Conservation (phyloP, 1,140 invertebrate genomes). For the Listronotus bonariensis region DNA sequence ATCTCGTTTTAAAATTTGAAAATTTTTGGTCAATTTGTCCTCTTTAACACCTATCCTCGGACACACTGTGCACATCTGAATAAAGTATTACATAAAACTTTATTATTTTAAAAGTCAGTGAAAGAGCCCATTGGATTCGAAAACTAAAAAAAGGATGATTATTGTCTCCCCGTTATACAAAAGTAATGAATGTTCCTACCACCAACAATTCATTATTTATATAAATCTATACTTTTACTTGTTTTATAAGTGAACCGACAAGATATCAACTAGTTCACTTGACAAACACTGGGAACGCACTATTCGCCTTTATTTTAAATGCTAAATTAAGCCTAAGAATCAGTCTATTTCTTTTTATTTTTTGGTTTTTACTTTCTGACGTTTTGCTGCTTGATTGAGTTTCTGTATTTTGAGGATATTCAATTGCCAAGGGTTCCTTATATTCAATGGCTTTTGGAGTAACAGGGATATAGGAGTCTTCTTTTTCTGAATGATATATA, state of each 20-base stretch:
- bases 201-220: slow-evolving; percentile 2
- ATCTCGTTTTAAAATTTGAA: no score
- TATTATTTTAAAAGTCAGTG: neutral
- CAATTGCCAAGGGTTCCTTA: slow-evolving; percentile 17
- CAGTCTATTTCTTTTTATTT: slow-evolving; percentile 16
- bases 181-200: neutral
- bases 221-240: neutral
- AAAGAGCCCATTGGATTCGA: neutral
- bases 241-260: slow-evolving; percentile 14
- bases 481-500: slow-evolving; percentile 56
- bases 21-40: no score
- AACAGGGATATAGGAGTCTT: slow-evolving; percentile 50
- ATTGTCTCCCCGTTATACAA: no score
- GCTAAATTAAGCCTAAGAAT: slow-evolving; percentile 4
- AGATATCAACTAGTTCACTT: slow-evolving; percentile 7
- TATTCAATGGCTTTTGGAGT: slow-evolving; percentile 39
- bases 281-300: slow-evolving; percentile 2
- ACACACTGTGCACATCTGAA: no score
- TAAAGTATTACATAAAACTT: no score
- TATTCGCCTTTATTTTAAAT: slow-evolving; percentile 1
- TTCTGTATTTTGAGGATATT: slow-evolving; percentile 11
- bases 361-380: slow-evolving; percentile 10
- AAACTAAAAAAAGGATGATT: neutral
- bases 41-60: no score
- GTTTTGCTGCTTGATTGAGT: slow-evolving; percentile 6